Evolutionary conservation across 1,140 invertebrate genomes (phyloP).

Genomic region (Panagrolaimus sp.): DNA sequence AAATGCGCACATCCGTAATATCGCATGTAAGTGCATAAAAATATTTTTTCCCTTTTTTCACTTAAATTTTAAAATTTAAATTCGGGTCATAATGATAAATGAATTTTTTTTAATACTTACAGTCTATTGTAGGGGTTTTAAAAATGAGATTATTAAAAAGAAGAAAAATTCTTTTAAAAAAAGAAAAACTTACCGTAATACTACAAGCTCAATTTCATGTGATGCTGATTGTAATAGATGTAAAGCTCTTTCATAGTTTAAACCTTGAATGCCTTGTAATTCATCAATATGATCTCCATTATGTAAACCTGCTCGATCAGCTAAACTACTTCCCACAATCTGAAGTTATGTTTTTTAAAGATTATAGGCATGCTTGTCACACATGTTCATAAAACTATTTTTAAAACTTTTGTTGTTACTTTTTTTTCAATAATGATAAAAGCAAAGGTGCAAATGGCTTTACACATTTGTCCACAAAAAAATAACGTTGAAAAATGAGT

Average conservation of each 20-base stretch:
- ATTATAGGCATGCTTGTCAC: neutral
- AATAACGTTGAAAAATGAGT: neutral
- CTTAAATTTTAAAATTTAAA: too few species aligned
- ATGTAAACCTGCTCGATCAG: constrained; percentile 24
- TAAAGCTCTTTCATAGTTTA: constrained; percentile 2
- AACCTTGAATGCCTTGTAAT: constrained; percentile 15
- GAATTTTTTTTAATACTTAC: too few species aligned
- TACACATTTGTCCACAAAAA: neutral
- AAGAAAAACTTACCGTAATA: constrained; percentile 20
- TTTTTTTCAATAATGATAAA: neutral
- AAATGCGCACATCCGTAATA: too few species aligned
- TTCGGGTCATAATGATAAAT: too few species aligned
- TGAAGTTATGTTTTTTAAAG: constrained; percentile 5
- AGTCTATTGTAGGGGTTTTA: too few species aligned
- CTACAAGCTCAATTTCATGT: constrained; percentile 24
- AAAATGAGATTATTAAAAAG: too few species aligned
- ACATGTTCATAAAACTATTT: neutral
- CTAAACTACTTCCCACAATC: constrained; percentile 26
- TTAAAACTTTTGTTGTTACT: neutral
- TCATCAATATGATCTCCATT: constrained; percentile 31
- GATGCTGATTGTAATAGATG: constrained; percentile 11
- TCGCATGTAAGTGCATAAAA: too few species aligned
- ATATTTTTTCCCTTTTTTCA: too few species aligned
- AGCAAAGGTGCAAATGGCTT: neutral
- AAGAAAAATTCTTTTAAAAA: constrained; percentile 2